Percentiles rank a stretch among this genome's conserved stretches.
phyloP scores from a whole-genome alignment of 2,113 vertebrate species.

The Antechinus stuartii region DNA sequence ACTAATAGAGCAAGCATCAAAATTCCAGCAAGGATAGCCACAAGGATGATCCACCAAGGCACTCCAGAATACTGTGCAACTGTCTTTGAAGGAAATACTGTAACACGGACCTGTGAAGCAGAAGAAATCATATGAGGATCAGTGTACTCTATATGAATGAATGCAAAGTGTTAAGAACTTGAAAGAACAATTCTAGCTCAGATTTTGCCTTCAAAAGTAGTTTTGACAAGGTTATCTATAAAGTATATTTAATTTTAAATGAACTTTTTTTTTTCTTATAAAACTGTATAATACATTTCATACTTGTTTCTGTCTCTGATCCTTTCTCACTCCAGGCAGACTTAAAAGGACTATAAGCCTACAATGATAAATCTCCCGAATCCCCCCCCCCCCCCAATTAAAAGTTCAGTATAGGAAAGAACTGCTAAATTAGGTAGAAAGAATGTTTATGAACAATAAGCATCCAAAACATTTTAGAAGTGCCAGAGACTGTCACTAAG shows the following conservation, averaged over 20 bases:
- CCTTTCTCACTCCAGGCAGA: not conserved
- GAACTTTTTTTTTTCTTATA: not conserved
- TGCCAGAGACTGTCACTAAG: not conserved
- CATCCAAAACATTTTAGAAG: not conserved
- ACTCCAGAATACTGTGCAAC: slow-evolving; percentile 89
- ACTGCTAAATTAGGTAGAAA: not conserved
- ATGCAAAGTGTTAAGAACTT: not conserved
- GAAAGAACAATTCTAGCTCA: not conserved
- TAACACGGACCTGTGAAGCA: slow-evolving; percentile 88
- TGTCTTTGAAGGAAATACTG: slow-evolving; percentile 92
- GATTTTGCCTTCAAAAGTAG: not conserved
- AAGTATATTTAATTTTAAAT: not conserved
- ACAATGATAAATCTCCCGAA: not conserved
- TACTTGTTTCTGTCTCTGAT: slow-evolving; percentile 19
- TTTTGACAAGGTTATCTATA: not conserved
- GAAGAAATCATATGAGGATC: not conserved
- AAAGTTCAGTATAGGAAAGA: not conserved
- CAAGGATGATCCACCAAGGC: slow-evolving; percentile 96
- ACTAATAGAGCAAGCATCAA: slow-evolving; percentile 94
- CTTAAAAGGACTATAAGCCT: not conserved
- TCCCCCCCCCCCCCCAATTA: not conserved
- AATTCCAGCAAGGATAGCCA: slow-evolving; percentile 93
- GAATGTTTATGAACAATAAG: not conserved
- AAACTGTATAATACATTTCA: not conserved
- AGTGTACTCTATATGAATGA: not conserved